Base-by-base conservation (phyloP, 2,113 vertebrate genomes). In the Sclerurus mexicanus region DNA sequence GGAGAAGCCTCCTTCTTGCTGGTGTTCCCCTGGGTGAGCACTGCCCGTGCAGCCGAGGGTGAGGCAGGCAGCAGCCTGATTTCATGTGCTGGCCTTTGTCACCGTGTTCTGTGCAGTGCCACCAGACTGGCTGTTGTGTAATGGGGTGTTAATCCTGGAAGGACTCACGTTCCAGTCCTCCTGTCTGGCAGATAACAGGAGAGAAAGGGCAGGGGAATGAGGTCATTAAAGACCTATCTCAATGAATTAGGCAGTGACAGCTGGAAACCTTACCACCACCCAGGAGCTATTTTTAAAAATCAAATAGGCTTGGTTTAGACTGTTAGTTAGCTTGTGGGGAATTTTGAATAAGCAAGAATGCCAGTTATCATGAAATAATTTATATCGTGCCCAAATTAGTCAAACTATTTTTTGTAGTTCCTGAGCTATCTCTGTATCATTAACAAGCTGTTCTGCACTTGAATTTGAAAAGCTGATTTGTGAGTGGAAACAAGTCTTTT, bases 311-410 rank as follows among this genome's bases (percentile, higher is more conserved):
- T 0, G 0, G 31, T 63, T 86, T 84, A 55, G 33, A 55, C 69
- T 67, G n/a, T 95, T 87, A n/a, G 87, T 77, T 96, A 89, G 46
- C 37, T 77, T 20, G 6, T 55, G 63, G 50, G 66, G 23, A 21
- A 67, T 87, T 94, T 75, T 87, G 72, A 87, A 92, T 89, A 53
- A 91, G 90, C 63, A 23, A 87, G 89, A 96, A n/a, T 47, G 46
- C 68, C 66, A 62, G 31, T 87, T 97, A 64, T 62, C 14, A 27
- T 58, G 52, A 90, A 90, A 85, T 93, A 78, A 94, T 93, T 78
- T 90, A 66, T 74, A 94, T 93, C 96, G 67, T 63, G 84, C 63
- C 59, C 78, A 89, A 95, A 95, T 96, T 78, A 93, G 78, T 60
- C 37, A 81, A 90, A 90, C 44, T 81, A 52, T 95, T 55, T 81